phyloP scores from a whole-genome alignment of 2,113 vertebrate species.

The Sylvietta virens region DNA sequence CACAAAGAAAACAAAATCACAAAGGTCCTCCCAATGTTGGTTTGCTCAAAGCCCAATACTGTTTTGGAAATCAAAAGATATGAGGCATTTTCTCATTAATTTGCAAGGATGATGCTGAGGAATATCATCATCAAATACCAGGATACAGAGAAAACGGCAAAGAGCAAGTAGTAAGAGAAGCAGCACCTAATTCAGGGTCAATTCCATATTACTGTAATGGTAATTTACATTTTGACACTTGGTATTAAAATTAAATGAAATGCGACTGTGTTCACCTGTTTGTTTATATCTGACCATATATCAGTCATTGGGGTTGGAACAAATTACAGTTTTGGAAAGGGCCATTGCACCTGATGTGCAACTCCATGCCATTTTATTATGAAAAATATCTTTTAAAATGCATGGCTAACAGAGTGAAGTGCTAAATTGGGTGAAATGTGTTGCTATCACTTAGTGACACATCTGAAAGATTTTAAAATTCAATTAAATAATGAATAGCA shows the following conservation, averaged over 20 bases:
- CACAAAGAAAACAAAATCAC: not conserved
- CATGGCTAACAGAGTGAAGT: not conserved
- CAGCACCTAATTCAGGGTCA: not conserved
- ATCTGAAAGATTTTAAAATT: not conserved
- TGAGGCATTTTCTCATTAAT: not conserved
- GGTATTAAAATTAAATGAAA: not conserved
- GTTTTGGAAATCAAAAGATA: not conserved
- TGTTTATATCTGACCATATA: not conserved
- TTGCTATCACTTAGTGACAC: not conserved
- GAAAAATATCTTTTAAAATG: not conserved
- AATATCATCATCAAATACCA: not conserved
- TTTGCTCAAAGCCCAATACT: not conserved
- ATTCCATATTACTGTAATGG: not conserved
- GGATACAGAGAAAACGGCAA: not conserved
- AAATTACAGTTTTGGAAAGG: not conserved
- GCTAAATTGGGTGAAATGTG: not conserved
- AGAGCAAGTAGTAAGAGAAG: not conserved
- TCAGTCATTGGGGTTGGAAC: not conserved
- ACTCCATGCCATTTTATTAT: not conserved
- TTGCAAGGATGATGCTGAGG: not conserved
- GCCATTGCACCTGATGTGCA: not conserved
- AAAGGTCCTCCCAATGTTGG: accelerated
- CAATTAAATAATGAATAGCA: not conserved
- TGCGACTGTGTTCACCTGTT: not conserved
- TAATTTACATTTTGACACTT: not conserved